Conservation (phyloP, 2,888 invertebrate species). For the Antitype chi region DNA sequence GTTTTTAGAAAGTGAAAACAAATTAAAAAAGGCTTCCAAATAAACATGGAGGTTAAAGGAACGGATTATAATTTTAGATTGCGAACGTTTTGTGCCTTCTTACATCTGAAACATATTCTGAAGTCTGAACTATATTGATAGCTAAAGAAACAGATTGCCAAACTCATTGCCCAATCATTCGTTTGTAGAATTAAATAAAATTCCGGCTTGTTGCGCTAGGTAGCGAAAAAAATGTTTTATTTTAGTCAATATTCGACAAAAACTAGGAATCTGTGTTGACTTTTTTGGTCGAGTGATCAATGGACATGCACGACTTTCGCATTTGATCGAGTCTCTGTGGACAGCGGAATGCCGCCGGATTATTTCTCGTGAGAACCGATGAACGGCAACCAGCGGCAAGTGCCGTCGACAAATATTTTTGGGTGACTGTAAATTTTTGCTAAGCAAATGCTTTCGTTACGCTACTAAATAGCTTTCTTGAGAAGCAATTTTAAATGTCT, state of each 20-base stretch:
- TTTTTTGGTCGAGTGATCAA: slow-evolving; percentile 85
- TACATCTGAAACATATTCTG: not conserved
- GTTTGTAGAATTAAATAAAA: slow-evolving; percentile 53
- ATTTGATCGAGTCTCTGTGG: slow-evolving; percentile 85
- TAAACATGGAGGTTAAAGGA: not conserved
- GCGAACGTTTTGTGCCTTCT: not conserved
- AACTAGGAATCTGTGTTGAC: slow-evolving; percentile 80
- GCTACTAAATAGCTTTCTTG: slow-evolving; percentile 84
- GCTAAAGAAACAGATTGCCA: slow-evolving; percentile 15
- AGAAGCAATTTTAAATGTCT: slow-evolving; percentile 82
- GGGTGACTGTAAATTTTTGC: slow-evolving; percentile 87
- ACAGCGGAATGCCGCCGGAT: slow-evolving; percentile 85
- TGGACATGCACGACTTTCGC: slow-evolving; percentile 89
- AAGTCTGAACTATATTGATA: not conserved
- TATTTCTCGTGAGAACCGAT: slow-evolving; percentile 89
- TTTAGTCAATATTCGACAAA: slow-evolving; percentile 77
- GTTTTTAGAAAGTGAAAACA: slow-evolving; percentile 41
- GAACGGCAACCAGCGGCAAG: slow-evolving; percentile 77
- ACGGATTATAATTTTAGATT: not conserved
- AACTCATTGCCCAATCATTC: slow-evolving; percentile 36
- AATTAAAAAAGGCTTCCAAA: not conserved
- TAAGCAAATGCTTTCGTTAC: slow-evolving; percentile 87
- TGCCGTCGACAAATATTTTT: slow-evolving; percentile 82
- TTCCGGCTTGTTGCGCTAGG: slow-evolving; percentile 46
- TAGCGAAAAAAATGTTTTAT: slow-evolving; percentile 64